Percentiles rank a stretch among this genome's conserved stretches.
Evolutionary conservation across 1,140 invertebrate genomes (phyloP).

Genomic region (Camponotus vicinus): DNA sequence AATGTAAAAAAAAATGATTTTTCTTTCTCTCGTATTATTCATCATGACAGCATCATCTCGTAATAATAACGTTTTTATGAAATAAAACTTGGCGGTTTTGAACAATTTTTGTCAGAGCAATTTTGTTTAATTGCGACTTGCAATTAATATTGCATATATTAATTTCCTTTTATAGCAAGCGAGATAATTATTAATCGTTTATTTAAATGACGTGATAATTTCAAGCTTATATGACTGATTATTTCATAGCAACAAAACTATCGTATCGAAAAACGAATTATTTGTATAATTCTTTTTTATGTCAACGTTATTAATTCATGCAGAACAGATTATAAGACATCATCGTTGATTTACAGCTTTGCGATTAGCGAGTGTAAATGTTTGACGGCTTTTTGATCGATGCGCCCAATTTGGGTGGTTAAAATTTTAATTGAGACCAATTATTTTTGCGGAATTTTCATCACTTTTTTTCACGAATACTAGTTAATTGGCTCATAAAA

Average conservation of each 20-base stretch:
- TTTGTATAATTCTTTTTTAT: neutral
- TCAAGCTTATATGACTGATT: neutral
- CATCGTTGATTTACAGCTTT: neutral
- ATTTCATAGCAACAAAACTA: neutral
- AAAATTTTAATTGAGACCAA: slow-evolving; percentile 23
- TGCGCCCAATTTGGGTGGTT: neutral
- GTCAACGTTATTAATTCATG: neutral
- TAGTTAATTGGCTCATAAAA: neutral
- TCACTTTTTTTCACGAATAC: neutral
- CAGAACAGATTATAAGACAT: neutral
- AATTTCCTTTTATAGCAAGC: slow-evolving; percentile 14
- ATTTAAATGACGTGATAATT: neutral
- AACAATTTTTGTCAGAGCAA: slow-evolving; percentile 5
- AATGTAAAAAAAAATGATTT: neutral
- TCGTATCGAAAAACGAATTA: neutral
- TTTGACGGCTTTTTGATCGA: neutral
- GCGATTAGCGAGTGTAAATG: neutral
- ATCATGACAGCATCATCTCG: too few relatives aligned
- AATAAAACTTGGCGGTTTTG: neutral
- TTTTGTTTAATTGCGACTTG: slow-evolving; percentile 1
- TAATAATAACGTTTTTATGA: neutral
- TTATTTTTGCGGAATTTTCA: neutral
- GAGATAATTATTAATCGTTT: slow-evolving; percentile 28
- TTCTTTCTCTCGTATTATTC: neutral
- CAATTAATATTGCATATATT: neutral